A percentile compares a stretch with the other conserved stretches of the same genome.
These are phyloP conservation scores for Alviniconcha marisindica DNA, from an alignment of 1,140 invertebrate species.

Conservation along the genomic window DNA sequence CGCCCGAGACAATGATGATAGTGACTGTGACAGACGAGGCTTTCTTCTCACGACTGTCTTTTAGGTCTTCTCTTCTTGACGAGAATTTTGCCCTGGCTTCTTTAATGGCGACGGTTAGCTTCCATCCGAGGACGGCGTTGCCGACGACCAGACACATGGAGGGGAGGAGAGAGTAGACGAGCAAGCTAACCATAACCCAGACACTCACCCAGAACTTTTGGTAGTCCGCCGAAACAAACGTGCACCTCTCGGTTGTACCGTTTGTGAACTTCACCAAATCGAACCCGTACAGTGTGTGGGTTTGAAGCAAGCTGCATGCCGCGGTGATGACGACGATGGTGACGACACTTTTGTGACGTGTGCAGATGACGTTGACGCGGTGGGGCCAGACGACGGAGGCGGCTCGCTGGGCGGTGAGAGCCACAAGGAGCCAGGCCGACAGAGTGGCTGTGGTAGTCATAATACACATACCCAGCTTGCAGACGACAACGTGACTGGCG, in stretches of 20 bases:
- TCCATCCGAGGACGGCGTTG: slow-evolving; percentile 4
- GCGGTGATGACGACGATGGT: slow-evolving; percentile 26
- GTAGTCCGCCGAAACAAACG: neutral
- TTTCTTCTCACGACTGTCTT: neutral
- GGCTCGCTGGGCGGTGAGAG: slow-evolving; percentile 46
- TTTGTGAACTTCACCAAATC: neutral
- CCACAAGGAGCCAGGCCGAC: slow-evolving; percentile 53
- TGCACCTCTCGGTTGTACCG: neutral
- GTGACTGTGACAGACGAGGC: slow-evolving; percentile 44
- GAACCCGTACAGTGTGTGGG: slow-evolving; percentile 45
- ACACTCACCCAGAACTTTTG: slow-evolving; percentile 41
- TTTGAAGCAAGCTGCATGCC: slow-evolving; percentile 26
- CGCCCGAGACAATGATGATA: slow-evolving; percentile 49
- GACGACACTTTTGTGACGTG: slow-evolving; percentile 4
- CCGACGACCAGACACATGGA: neutral
- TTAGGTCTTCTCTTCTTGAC: no score
- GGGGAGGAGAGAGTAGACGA: slow-evolving; percentile 26
- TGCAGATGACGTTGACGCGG: slow-evolving; percentile 38
- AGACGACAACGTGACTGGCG: slow-evolving; percentile 38
- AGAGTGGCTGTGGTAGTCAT: slow-evolving; percentile 38
- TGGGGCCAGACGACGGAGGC: slow-evolving; percentile 38
- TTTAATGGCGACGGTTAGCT: neutral
- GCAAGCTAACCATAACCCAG: slow-evolving; percentile 49
- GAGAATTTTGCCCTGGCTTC: neutral
- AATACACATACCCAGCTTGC: slow-evolving; percentile 41